These are phyloP conservation scores for Phalacrocorax brasilianus DNA, from an alignment of 2,113 vertebrate genomes.

Conservation along the genomic window DNA sequence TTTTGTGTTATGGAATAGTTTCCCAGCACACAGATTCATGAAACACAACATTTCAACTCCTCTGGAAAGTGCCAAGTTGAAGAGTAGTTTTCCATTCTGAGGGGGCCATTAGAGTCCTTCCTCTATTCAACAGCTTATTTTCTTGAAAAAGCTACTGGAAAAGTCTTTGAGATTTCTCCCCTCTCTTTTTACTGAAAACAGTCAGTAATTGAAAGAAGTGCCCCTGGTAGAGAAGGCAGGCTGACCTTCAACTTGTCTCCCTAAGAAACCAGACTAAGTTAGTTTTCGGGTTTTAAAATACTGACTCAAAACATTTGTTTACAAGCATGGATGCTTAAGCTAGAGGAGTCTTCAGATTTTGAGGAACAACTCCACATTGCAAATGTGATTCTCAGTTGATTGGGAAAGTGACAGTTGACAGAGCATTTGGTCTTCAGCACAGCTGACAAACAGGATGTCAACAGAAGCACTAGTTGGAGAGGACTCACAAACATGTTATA, in stretches of 20 bases:
- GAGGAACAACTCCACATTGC: not conserved
- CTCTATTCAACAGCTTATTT: not conserved
- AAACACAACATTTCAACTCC: not conserved
- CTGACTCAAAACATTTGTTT: not conserved
- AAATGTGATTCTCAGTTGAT: not conserved
- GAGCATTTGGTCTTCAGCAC: not conserved
- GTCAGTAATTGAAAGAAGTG: not conserved
- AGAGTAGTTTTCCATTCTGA: not conserved
- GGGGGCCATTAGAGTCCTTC: not conserved
- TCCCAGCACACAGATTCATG: not conserved
- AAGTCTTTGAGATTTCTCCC: not conserved
- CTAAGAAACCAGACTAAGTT: not conserved
- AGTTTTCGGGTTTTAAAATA: not conserved
- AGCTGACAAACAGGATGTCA: not conserved
- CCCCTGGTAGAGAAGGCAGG: not conserved
- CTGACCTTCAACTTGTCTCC: not conserved
- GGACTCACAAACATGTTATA: not conserved
- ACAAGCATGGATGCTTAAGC: not conserved
- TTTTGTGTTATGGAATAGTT: not conserved
- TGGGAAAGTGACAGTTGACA: not conserved
- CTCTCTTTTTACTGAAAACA: not conserved
- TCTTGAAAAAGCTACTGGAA: not conserved
- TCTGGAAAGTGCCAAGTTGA: not conserved
- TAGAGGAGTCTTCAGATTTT: not conserved
- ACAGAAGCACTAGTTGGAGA: not conserved